Percentiles rank a stretch among this genome's conserved stretches.
Evolutionary conservation across 2,888 invertebrate genomes (phyloP).

Genomic region (Caradrina kadenii): DNA sequence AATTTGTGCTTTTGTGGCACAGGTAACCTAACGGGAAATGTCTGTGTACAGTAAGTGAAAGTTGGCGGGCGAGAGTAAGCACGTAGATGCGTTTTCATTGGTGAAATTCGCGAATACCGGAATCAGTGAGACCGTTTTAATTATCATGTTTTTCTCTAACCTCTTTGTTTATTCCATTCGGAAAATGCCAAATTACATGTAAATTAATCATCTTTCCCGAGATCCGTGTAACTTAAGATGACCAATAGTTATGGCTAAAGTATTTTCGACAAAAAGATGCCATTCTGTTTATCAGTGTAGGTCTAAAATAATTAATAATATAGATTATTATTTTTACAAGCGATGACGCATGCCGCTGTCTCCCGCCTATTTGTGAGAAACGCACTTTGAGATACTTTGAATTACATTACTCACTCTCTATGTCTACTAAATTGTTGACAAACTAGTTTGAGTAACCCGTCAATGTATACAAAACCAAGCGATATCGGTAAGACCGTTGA

Average conservation of each 20-base stretch:
- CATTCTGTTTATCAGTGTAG: constrained; percentile 6
- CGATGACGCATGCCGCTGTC: constrained; percentile 24
- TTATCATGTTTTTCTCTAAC: not conserved
- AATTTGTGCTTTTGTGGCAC: constrained; percentile 62
- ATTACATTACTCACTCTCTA: constrained; percentile 20
- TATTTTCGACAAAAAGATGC: constrained; percentile 2
- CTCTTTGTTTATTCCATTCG: constrained; percentile 3
- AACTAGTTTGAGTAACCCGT: constrained; percentile 32
- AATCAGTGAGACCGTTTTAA: constrained; percentile 8
- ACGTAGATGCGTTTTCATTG: constrained; percentile 15
- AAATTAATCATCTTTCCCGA: constrained; percentile 2
- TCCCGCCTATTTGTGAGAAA: constrained; percentile 7
- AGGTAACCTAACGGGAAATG: constrained; percentile 55
- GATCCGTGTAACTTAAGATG: not conserved
- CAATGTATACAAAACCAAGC: constrained; percentile 34
- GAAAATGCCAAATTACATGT: not conserved
- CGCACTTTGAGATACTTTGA: not conserved
- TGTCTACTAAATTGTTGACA: constrained; percentile 26
- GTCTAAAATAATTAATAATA: not conserved
- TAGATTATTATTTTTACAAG: not conserved
- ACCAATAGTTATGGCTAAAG: not conserved
- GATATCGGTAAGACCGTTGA: constrained; percentile 15
- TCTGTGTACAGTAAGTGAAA: constrained; percentile 61
- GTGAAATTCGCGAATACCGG: constrained; percentile 28
- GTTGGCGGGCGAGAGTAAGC: constrained; percentile 36